Evolutionary conservation across 2,113 vertebrate species (phyloP), one percentile per base, ranked within the genome.

Genomic region (Mandrillus leucophaeus): DNA sequence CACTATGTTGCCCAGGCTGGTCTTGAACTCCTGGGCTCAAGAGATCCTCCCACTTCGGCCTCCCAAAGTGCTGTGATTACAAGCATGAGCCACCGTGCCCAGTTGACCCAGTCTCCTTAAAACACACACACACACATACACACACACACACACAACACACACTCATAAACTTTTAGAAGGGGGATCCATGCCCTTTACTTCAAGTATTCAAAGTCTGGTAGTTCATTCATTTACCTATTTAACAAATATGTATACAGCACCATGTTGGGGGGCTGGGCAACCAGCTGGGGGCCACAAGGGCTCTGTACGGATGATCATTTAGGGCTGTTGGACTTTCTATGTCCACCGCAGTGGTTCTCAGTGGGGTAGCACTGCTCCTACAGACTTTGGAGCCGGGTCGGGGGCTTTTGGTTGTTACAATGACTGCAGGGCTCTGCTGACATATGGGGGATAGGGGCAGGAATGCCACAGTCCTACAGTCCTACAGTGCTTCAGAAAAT

Each of bases 391-490:
- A 90, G n/a, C 27, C 1, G 0, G 27, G 7, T 64, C 25, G 14
- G 16, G 52, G 18, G 75, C 80, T n/a, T 27, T 32, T 8, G 22
- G 35, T 85, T 61, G 8, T 70, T 23, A 76, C 4, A 17, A 10
- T 48, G 76, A 61, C 10, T 55, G 13, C 17, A 25, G 88, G 35
- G 27, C 45, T 93, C 68, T 48, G 66, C 75, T 57, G 22, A 45
- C 48, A 40, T 22, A 12, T 35, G 32, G 17, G 2, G 10, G 32
- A 1, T 9, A 3, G 3, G 0, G 25, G 25, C 48, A 48, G 66
- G 75, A 82, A 55, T 0, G 18, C 73, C 48, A 66, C 70, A 55
- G 4, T 22, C 64, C 86, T 52, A 66, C 70, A 55, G 4, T 22
- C 64, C 86, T 50, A 22, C 14, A n/a, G 48, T 48, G 17, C 64